Base-by-base conservation (phyloP, 2,113 vertebrate genomes). In the Halcyon malimbica region DNA sequence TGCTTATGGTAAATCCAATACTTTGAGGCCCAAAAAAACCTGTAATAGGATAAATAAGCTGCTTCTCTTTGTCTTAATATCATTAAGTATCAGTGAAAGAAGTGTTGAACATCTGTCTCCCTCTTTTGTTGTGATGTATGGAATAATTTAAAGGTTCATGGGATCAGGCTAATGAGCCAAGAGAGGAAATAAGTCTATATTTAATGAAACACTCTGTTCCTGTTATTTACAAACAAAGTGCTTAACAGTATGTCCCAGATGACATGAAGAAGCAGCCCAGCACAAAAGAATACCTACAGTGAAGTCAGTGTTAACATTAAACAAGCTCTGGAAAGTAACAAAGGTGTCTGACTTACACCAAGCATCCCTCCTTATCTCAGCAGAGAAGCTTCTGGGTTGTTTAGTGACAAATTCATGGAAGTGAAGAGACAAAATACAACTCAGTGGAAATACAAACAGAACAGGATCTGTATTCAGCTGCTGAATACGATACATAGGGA, bases 321-420 rank as follows among this genome's bases (percentile, higher is more conserved):
- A 59, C 69, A 76, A 63, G n/a, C 64, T 89, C 91, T 54, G 60
- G n/a, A 57, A n/a, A 53, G 62, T 37, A 91, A 54, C 54, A 39
- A 70, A 93, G 69, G 84, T 77, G 75, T 28, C 75, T 46, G 75
- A 78, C 80, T 84, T 67, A 24, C 5, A 92, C 50, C 42, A 82
- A 91, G 73, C 16, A 75, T 53, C 88, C 54, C 14, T 83, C 63
- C 64, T 81, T 42, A 48, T 37, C 44, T 41, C 64, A 41, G 60
- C 50, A 71, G 50, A 73, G 95, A 89, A 91, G 80, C 60, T 87
- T 62, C 60, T 48, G 39, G 46, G 56, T 24, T 84, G 37, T 81
- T 84, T 14, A 94, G 89, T 78, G 96, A 96, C 67, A 80, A 87
- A n/a, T 31, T 80, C 54, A 87, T 8, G 37, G 51, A 42, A 84